phyloP scores from a whole-genome alignment of 2,888 invertebrate genomes.

The Pilophorus perplexus region DNA sequence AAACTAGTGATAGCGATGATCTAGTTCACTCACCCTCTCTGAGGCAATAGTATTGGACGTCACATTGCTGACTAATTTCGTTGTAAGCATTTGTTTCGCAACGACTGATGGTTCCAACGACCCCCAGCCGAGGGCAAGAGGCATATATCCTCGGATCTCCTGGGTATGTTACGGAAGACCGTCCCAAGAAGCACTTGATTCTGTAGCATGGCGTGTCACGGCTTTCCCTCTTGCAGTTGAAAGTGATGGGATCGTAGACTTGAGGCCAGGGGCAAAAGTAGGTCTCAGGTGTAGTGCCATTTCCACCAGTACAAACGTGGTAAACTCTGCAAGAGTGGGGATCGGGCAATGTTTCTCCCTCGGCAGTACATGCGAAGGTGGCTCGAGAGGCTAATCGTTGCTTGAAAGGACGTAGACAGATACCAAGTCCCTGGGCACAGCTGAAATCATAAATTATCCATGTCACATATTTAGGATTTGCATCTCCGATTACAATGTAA shows the following conservation, averaged over 20 bases:
- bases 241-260: conserved; percentile 18
- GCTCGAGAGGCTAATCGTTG: background rate
- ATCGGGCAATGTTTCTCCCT: conserved; percentile 4
- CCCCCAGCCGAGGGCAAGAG: background rate
- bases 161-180: conserved; percentile 9
- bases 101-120: background rate
- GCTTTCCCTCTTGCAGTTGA: conserved; percentile 1
- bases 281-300: background rate
- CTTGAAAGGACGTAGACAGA: background rate
- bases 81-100: background rate
- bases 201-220: conserved; percentile 21
- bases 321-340: conserved; percentile 26
- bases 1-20: too few relatives aligned
- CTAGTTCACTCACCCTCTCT: conserved; percentile 17
- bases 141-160: conserved; percentile 30
- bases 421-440: background rate
- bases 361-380: conserved; percentile 15
- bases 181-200: background rate
- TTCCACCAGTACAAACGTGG: conserved; percentile 2
- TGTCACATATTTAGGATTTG: too few relatives aligned
- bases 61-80: background rate
- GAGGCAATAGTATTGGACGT: background rate
- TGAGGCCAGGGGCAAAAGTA: background rate
- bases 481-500: too few relatives aligned
- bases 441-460: too few relatives aligned